A percentile compares a stretch with the other conserved stretches of the same genome.
Conservation (phyloP, 2,888 invertebrate species). For the Endotricha flammealis region DNA sequence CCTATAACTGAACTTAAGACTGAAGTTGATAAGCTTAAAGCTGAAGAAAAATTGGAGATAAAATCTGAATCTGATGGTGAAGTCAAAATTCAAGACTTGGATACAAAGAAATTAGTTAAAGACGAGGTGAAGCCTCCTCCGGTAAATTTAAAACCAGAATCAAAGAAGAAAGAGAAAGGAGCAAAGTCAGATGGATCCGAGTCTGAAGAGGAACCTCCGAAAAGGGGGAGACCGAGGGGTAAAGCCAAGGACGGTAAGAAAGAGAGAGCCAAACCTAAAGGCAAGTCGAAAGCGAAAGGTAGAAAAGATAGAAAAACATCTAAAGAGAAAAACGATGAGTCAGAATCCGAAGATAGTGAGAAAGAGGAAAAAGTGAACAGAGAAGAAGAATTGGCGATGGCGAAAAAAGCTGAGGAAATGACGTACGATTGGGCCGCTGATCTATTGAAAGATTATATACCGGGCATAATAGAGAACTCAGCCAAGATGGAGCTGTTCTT, state of each 20-base stretch:
- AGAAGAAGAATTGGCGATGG: conserved; percentile 74
- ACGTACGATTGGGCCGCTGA: conserved; percentile 94
- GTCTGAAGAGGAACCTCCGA: conserved; percentile 50
- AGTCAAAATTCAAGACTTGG: conserved; percentile 72
- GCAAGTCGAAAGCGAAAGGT: conserved; percentile 60
- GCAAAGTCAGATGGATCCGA: conserved; percentile 42
- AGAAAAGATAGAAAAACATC: conserved; percentile 67
- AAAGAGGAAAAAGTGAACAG: conserved; percentile 79
- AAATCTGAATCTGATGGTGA: conserved; percentile 76
- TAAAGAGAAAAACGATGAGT: conserved; percentile 74
- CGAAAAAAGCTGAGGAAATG: conserved; percentile 87
- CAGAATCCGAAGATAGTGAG: conserved; percentile 74
- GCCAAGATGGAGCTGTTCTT: conserved; percentile 97
- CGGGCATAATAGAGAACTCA: conserved; percentile 94
- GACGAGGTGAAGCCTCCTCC: too few relatives aligned
- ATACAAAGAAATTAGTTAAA: conserved; percentile 66
- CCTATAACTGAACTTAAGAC: conserved; percentile 66
- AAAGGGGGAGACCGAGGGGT: conserved; percentile 46
- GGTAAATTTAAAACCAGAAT: conserved; percentile 27
- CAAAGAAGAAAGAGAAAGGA: conserved; percentile 34
- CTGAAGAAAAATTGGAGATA: conserved; percentile 63
- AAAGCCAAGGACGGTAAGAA: conserved; percentile 54
- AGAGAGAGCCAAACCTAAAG: conserved; percentile 52
- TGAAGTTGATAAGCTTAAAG: conserved; percentile 62
- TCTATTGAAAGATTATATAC: conserved; percentile 89